Evolutionary conservation across 37 sponge, comb jelly and placozoan species (phyloP).

Genomic region (Mnemiopsis leidyi): DNA sequence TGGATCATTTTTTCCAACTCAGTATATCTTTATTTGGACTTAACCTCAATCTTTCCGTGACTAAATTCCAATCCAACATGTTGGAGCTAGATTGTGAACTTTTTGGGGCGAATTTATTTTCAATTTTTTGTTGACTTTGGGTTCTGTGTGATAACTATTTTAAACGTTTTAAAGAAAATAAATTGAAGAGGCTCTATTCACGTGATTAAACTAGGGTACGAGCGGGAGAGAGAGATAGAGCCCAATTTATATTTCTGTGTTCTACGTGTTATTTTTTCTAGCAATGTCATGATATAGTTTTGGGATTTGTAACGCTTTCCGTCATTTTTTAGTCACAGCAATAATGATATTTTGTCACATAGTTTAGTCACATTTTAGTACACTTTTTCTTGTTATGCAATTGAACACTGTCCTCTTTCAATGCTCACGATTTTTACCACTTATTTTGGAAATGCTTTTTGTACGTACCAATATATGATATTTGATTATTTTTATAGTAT

Average conservation of each 20-base stretch:
- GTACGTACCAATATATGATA: neutral
- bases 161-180: too few species aligned
- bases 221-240: too few species aligned
- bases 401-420: neutral
- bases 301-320: neutral
- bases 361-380: neutral
- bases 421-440: neutral
- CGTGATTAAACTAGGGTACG: too few species aligned
- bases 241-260: neutral
- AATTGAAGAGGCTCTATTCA: too few species aligned
- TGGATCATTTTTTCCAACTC: too few species aligned
- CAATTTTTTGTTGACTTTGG: too few species aligned
- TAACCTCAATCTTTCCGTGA: too few species aligned
- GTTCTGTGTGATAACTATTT: too few species aligned
- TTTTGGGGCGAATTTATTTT: too few species aligned
- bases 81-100: too few species aligned
- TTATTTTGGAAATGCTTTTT: neutral
- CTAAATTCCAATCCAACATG: too few species aligned
- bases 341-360: neutral
- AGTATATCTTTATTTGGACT: too few species aligned
- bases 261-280: neutral
- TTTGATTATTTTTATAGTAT: neutral
- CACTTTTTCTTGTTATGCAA: neutral
- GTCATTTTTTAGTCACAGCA: constrained; percentile 40
- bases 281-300: neutral